phyloP scores from a whole-genome alignment of 2,888 invertebrate genomes.

The Tinea trinotella region DNA sequence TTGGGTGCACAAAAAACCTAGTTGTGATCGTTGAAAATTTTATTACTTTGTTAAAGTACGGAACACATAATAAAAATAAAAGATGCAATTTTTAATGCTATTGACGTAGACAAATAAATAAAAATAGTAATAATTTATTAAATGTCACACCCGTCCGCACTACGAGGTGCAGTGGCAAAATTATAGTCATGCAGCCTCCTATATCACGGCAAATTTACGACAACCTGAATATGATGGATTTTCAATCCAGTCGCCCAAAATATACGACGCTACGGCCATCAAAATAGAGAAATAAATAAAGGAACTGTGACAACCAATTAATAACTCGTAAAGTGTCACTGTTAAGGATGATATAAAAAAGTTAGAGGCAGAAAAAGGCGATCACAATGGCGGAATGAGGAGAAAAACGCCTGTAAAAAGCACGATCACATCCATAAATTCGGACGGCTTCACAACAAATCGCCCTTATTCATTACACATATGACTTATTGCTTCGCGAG shows the following conservation, averaged over 20 bases:
- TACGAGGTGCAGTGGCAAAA: constrained; percentile 60
- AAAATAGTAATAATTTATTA: constrained; percentile 57
- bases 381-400: constrained; percentile 61
- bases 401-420: constrained; percentile 67
- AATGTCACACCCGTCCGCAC: constrained; percentile 67
- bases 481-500: constrained; percentile 62
- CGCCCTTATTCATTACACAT: constrained; percentile 71
- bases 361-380: constrained; percentile 57
- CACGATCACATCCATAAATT: constrained; percentile 67
- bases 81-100: constrained; percentile 8
- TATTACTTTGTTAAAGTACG: background rate
- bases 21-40: constrained; percentile 27
- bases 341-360: constrained; percentile 59
- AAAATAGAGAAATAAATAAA: constrained; percentile 72
- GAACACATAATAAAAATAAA: background rate
- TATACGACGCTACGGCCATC: constrained; percentile 55
- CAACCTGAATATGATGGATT: constrained; percentile 72
- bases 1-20: constrained; percentile 31
- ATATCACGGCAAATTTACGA: constrained; percentile 70
- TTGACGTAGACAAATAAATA: constrained; percentile 21
- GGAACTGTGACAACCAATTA: constrained; percentile 66
- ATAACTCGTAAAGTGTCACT: constrained; percentile 72
- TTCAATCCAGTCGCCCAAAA: constrained; percentile 62
- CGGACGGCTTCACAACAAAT: constrained; percentile 70
- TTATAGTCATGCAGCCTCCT: constrained; percentile 69